A percentile compares a stretch with the other conserved stretches of the same genome.
phyloP scores from a whole-genome alignment of 2,888 invertebrate genomes.

The Machimus atricapillus region DNA sequence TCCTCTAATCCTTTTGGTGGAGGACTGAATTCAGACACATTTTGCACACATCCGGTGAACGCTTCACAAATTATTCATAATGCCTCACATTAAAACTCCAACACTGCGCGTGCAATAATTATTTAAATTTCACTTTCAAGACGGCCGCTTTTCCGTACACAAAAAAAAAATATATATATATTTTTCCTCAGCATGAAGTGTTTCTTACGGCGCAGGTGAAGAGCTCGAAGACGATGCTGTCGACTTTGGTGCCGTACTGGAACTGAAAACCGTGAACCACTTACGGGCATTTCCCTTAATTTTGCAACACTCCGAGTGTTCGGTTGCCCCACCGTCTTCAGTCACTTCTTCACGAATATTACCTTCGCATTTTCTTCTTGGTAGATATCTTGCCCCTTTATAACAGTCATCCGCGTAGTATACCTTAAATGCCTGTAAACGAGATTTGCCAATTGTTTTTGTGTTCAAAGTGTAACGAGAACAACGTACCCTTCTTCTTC shows the following conservation, averaged over 20 bases:
- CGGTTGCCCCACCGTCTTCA: constrained; percentile 15
- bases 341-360: neutral
- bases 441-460: constrained; percentile 42
- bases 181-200: neutral
- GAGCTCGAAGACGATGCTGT: neutral
- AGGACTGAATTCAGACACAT: neutral
- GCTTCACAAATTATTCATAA: neutral
- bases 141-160: neutral
- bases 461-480: constrained; percentile 44
- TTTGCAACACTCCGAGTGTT: constrained; percentile 8
- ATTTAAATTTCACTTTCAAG: constrained; percentile 17
- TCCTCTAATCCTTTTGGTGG: neutral
- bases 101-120: neutral
- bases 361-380: neutral
- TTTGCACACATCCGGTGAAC: neutral
- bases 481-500: constrained; percentile 7
- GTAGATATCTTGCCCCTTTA: neutral
- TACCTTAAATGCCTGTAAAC: constrained; percentile 18
- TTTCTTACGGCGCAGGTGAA: neutral
- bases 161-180: neutral
- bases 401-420: constrained; percentile 1
- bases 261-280: constrained; percentile 35
- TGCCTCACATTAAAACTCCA: neutral
- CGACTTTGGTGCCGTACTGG: constrained; percentile 18
- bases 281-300: constrained; percentile 30